Evolutionary conservation across 2,113 vertebrate genomes (phyloP).

Genomic region (Stigmatopora argus): DNA sequence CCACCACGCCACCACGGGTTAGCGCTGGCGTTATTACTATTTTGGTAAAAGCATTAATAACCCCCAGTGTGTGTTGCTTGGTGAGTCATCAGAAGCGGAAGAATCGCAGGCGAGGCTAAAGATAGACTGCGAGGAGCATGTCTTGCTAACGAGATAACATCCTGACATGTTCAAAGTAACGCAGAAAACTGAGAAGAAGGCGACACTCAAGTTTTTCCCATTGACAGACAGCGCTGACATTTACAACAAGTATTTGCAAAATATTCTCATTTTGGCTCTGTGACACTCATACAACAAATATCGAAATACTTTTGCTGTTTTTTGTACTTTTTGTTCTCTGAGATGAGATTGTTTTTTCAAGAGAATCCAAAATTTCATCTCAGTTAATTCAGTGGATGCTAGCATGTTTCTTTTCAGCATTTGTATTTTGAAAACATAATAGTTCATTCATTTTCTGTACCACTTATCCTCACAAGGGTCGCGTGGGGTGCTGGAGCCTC

Average conservation of each 20-base stretch:
- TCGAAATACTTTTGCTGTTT: background rate
- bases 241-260: background rate
- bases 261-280: background rate
- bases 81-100: conserved; percentile 61
- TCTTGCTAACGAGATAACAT: conserved; percentile 57
- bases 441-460: no score
- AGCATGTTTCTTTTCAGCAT: no score
- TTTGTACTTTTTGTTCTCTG: background rate
- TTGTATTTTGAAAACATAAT: no score
- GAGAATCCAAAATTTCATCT: no score
- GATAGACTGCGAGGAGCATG: conserved; percentile 52
- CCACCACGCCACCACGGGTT: conserved; percentile 58
- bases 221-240: background rate
- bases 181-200: conserved; percentile 16
- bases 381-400: no score
- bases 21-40: conserved; percentile 62
- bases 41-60: conserved; percentile 67
- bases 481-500: no score
- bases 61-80: conserved; percentile 52
- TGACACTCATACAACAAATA: background rate
- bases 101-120: conserved; percentile 55
- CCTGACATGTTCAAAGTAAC: conserved; percentile 45
- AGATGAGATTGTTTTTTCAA: background rate
- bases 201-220: background rate
- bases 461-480: no score